These are phyloP conservation scores for Chouioia cunea DNA, from an alignment of 2,888 invertebrate genomes.

Conservation along the genomic window DNA sequence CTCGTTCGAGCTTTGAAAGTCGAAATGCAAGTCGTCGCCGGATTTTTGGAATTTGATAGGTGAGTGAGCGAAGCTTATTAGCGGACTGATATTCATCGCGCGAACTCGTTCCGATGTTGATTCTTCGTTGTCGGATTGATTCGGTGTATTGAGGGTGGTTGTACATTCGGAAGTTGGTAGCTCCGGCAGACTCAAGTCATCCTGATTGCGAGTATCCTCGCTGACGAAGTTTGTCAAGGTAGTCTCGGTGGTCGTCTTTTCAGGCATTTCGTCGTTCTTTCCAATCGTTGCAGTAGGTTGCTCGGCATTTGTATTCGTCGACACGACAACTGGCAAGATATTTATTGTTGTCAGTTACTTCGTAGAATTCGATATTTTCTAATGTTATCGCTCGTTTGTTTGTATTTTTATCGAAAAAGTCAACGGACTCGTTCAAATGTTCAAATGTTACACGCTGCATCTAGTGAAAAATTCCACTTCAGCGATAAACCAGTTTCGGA, in stretches of 20 bases:
- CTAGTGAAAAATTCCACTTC: too few species aligned
- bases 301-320: too few species aligned
- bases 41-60: constrained; percentile 55
- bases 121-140: constrained; percentile 65
- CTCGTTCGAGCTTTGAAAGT: constrained; percentile 53
- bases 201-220: constrained; percentile 61
- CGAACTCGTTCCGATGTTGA: constrained; percentile 56
- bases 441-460: too few species aligned
- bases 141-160: constrained; percentile 65
- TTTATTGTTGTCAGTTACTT: too few species aligned
- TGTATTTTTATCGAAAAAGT: too few species aligned
- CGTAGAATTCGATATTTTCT: too few species aligned
- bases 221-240: constrained; percentile 9
- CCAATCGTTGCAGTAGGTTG: background rate
- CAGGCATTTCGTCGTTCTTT: constrained; percentile 19
- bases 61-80: constrained; percentile 64
- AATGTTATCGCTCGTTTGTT: too few species aligned
- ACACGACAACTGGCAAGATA: too few species aligned
- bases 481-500: too few species aligned
- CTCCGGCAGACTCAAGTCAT: constrained; percentile 65
- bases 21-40: constrained; percentile 55
- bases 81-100: constrained; percentile 58
- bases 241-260: background rate
- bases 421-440: too few species aligned
- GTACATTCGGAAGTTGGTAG: constrained; percentile 64